Percentiles rank a stretch among this genome's conserved stretches.
Conservation (phyloP, 2,797 vertebrate species). For the Nyctalus aviator region DNA sequence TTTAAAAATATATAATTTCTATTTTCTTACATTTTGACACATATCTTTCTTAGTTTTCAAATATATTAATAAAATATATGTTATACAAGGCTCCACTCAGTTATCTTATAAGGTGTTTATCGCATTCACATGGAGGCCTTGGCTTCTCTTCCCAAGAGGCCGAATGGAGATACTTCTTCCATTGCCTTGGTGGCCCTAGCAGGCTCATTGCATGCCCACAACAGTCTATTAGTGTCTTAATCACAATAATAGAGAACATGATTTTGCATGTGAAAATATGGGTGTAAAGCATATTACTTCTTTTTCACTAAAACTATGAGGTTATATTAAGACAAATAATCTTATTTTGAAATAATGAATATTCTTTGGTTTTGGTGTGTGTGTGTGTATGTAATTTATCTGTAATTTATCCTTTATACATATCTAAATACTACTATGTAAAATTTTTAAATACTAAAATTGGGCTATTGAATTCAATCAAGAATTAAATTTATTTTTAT, state of each 20-base stretch:
- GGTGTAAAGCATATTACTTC: not conserved
- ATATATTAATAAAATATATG: not conserved
- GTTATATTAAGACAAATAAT: not conserved
- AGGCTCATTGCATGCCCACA: not conserved
- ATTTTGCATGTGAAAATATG: not conserved
- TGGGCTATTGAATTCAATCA: not conserved
- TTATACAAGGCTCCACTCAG: not conserved
- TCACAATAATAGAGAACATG: not conserved
- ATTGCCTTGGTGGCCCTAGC: not conserved
- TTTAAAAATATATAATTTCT: not conserved
- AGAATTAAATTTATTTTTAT: slow-evolving; percentile 5
- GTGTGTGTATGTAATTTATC: too few species aligned
- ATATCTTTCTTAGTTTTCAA: not conserved
- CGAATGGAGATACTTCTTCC: not conserved
- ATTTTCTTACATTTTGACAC: not conserved
- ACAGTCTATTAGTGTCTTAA: not conserved
- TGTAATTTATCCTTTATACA: not conserved
- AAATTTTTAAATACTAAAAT: not conserved
- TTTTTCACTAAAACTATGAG: not conserved
- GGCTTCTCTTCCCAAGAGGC: not conserved
- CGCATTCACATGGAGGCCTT: not conserved
- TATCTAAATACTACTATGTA: not conserved
- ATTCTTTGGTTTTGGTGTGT: not conserved
- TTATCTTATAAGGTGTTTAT: not conserved
- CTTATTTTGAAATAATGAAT: not conserved